Evolutionary conservation across 2,888 invertebrate species (phyloP).

Genomic region (Apoda limacodes): DNA sequence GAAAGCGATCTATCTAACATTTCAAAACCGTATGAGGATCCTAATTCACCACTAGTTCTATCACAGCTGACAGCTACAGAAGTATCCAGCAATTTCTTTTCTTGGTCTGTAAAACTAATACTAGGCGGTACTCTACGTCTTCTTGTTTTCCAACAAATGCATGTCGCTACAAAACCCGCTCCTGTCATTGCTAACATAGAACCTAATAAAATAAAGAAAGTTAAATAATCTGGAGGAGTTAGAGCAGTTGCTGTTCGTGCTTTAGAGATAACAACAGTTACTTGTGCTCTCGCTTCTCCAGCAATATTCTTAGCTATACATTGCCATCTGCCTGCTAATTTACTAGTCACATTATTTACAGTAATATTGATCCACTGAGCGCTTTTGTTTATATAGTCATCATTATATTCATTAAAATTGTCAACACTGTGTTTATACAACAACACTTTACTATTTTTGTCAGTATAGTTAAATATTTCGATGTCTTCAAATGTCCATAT

Average conservation of each 20-base stretch:
- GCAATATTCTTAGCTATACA: conserved; percentile 81
- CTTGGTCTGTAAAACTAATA: conserved; percentile 86
- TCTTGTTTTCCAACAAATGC: conserved; percentile 73
- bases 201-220: conserved; percentile 77
- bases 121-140: conserved; percentile 77
- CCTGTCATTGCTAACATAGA: conserved; percentile 76
- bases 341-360: conserved; percentile 83
- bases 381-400: conserved; percentile 56
- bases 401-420: conserved; percentile 45
- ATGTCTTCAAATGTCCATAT: conserved; percentile 82
- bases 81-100: conserved; percentile 86
- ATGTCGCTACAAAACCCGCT: conserved; percentile 65
- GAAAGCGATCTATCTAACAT: conserved; percentile 64
- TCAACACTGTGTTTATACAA: conserved; percentile 38
- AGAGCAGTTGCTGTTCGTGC: conserved; percentile 82
- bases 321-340: conserved; percentile 86
- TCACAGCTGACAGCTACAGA: conserved; percentile 75
- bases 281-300: conserved; percentile 71
- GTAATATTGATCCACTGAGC: conserved; percentile 84
- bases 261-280: conserved; percentile 61
- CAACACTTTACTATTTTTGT: conserved; percentile 40
- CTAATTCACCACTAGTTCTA: conserved; percentile 74
- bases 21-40: conserved; percentile 61
- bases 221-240: conserved; percentile 78
- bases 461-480: conserved; percentile 40